Conservation (phyloP, 2,888 invertebrate genomes). For the Chrysolina oricalcia region DNA sequence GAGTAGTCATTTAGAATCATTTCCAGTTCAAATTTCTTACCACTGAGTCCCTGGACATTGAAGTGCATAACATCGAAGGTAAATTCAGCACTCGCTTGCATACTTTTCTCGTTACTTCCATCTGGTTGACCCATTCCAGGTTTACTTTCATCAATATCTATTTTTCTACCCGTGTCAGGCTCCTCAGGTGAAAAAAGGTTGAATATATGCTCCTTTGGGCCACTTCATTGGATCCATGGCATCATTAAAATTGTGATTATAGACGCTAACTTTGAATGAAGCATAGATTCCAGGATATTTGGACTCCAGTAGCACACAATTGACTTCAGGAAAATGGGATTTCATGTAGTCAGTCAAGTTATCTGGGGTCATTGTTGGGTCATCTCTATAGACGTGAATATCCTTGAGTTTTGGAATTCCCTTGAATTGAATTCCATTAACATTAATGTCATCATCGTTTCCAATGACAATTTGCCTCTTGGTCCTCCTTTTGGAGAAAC, state of each 20-base stretch:
- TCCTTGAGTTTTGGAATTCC: conserved; percentile 21
- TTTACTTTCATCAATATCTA: not conserved
- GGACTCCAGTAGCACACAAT: conserved; percentile 11
- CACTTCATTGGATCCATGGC: conserved; percentile 32
- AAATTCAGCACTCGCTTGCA: not conserved
- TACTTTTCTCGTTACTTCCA: not conserved
- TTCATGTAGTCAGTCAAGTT: conserved; percentile 16
- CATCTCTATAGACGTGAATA: conserved; percentile 28
- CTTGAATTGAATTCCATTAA: conserved; percentile 23
- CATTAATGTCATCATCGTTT: conserved; percentile 22
- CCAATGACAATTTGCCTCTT: conserved; percentile 33
- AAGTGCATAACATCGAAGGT: not conserved
- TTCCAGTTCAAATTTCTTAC: not conserved
- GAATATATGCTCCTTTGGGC: conserved; percentile 29
- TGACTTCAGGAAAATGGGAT: conserved; percentile 23
- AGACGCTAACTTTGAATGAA: conserved; percentile 26
- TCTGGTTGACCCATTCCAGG: not conserved
- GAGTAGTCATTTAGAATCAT: not conserved
- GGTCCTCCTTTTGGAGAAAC: conserved; percentile 23
- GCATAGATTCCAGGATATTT: conserved; percentile 28
- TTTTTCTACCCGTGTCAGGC: not conserved
- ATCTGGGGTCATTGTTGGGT: conserved; percentile 21
- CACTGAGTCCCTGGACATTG: not conserved
- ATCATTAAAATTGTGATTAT: conserved; percentile 13
- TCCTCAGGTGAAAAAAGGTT: conserved; percentile 27